A percentile compares a stretch with the other conserved stretches of the same genome.
These are phyloP conservation scores for Pangasius djambal DNA, from an alignment of 2,797 vertebrate species.

Conservation along the genomic window DNA sequence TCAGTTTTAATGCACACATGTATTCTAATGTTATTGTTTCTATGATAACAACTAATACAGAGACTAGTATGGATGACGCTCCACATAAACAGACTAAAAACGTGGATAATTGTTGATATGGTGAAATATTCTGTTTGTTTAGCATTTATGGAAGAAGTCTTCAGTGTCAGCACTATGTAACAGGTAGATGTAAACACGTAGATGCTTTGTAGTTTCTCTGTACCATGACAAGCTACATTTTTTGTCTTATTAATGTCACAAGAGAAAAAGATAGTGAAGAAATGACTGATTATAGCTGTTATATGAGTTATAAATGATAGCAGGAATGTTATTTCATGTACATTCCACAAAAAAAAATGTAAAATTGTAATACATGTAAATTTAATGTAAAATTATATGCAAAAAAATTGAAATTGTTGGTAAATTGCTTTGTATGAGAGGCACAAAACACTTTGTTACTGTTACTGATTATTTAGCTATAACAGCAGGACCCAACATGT, in stretches of 20 bases:
- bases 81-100: neutral
- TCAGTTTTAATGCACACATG: neutral
- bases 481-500: neutral
- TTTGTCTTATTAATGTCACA: neutral
- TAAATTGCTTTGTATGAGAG: neutral
- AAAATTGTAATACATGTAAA: neutral
- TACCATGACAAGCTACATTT: neutral
- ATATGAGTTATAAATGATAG: no score
- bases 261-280: neutral
- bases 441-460: neutral
- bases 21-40: neutral
- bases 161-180: neutral
- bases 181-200: neutral
- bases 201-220: neutral
- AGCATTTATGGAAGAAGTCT: neutral
- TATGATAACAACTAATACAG: neutral
- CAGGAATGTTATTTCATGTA: neutral
- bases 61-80: neutral
- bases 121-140: neutral
- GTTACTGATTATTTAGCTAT: neutral
- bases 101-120: neutral
- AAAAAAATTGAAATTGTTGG: neutral
- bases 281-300: neutral
- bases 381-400: neutral
- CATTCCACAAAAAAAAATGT: neutral